Evolutionary conservation across 2,113 vertebrate species (phyloP), one percentile per base, ranked within the genome.

Genomic region (Psammodynastes pulverulentus): DNA sequence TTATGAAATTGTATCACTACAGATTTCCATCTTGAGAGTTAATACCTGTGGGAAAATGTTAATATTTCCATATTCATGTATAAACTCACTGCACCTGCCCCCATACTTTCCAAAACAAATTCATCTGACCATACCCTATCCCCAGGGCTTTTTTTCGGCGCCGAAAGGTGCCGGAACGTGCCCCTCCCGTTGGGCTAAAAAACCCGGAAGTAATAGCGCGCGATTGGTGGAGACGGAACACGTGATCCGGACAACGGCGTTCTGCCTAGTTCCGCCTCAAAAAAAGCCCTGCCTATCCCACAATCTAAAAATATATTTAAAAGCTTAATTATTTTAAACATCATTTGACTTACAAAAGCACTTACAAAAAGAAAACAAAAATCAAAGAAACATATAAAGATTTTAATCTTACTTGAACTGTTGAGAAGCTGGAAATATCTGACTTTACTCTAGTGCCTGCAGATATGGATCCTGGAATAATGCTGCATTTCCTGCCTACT

Each of bases 391-490:
- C 48, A 58, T 15, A 26, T n/a, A 53, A 62, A 79, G 45, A 39
- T n/a, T 91, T 91, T 62, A 56, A 49, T 17, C 91, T 92, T 92
- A 92, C 72, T 56, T 92, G 52, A 56, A 92, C 46, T 49, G 52
- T 5, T 89, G 67, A 84, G 52, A 89, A 39, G 48, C 58, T 79
- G n/a, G 58, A 72, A 52, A 88, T 88, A 56, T 85, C 45, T 85
- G 72, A 79, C 91, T 89, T 13, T 13, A 56, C 58, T 89, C 12
- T 48, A 23, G 72, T 24, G 45, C 45, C 67, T 48, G 24, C 12
- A 85, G 12, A 84, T 19, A 54, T 84, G 49, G 19, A 89, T 58
- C 21, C 45, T 58, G 39, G 48, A 29, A 10, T 58, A 89, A 92
- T 79, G 85, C 85, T 39, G 26, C 46, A 88, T 51, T 92, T 92